Percentiles rank a stretch among this genome's conserved stretches.
phyloP scores from a whole-genome alignment of 2,113 vertebrate genomes.

The Lophochroa leadbeateri region DNA sequence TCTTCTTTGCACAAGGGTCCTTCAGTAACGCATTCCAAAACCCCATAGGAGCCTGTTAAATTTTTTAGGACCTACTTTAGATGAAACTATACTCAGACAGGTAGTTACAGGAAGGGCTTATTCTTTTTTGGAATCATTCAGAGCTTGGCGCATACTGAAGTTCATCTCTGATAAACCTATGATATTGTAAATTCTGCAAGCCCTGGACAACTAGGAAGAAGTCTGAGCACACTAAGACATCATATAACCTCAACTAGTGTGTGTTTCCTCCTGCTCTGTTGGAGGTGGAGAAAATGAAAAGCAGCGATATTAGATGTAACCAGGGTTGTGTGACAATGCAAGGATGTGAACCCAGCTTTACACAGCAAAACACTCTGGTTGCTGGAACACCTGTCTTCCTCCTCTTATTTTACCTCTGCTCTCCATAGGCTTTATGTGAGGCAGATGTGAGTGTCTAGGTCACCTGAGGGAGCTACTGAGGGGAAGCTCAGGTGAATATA shows the following conservation, averaged over 20 bases:
- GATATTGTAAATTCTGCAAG: background rate
- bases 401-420: background rate
- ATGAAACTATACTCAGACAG: background rate
- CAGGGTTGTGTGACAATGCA: background rate
- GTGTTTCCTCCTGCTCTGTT: fast-evolving
- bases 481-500: background rate
- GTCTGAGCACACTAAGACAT: background rate
- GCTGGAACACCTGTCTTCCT: background rate
- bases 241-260: fast-evolving
- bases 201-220: background rate
- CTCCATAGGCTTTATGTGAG: background rate
- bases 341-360: background rate
- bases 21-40: background rate
- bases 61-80: background rate
- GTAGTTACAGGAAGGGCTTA: background rate
- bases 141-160: background rate
- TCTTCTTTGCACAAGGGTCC: no score
- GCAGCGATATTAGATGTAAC: background rate
- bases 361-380: background rate
- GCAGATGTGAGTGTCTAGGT: background rate
- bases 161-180: background rate
- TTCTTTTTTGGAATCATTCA: background rate
- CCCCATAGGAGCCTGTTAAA: background rate
- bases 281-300: background rate
- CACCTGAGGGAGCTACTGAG: background rate